Evolutionary conservation across 2,797 vertebrate species (phyloP), one percentile per base, ranked within the genome.

Genomic region (Cynopterus sphinx): DNA sequence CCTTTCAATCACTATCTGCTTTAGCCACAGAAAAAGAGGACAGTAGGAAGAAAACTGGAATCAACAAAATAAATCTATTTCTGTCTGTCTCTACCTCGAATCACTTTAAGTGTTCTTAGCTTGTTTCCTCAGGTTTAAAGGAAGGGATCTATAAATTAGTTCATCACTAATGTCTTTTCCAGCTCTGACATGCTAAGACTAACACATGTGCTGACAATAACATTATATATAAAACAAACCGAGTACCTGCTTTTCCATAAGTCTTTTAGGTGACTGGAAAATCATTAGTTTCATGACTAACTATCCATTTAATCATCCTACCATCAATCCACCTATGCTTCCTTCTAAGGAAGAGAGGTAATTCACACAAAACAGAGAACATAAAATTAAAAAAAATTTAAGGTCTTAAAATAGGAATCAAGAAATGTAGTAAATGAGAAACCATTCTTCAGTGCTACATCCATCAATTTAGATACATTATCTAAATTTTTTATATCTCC

Each of bases 131-230:
- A 86, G 26, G 1, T 83, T 94, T 83, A 93, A 94, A 90, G 39
- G 55, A 96, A 77, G n/a, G 28, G 22, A 26, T 26, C 65, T 59
- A 70, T 59, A 84, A 70, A 94, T 78, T 70, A 79, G 75, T 90
- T 96, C 81, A 81, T 89, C 71, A 83, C 6, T 91, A 84, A 74
- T 51, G 31, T 68, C 51, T 90, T 71, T 49, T 88, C 21, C n/a
- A 83, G 41, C 24, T 95, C n/a, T 92, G 81, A 94, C 90, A 95
- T 71, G 17, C 53, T 43, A 94, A 65, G 6, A 90, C 33, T 85
- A 92, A 90, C 17, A 86, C 6, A 81, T 41, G 16, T 87, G 11
- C 13, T 65, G 93, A 77, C 41, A 90, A 83, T 61, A 91, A 59
- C 16, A 77, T 63, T 55, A 70, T 67, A 70, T 67, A 85, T 92